Evolutionary conservation across 2,113 vertebrate species (phyloP), one percentile per base, ranked within the genome.

Genomic region (Gopherus evgoodei): DNA sequence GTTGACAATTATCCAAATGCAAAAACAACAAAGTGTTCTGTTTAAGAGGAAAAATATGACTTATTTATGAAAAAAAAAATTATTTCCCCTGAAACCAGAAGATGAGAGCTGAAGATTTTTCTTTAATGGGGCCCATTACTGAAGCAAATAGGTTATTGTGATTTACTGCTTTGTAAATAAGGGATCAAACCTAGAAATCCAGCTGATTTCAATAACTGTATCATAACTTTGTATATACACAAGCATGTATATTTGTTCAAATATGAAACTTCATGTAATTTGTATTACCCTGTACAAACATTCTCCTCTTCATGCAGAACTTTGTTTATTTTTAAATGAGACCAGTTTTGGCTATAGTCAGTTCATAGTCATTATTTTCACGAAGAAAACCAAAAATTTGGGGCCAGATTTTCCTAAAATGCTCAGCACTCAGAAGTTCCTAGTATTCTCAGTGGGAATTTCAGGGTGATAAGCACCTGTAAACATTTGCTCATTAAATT

Each of bases 1-100:
- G 94, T 97, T 97, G 96, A 97, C 93, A 95, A 35, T 91, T 96
- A 87, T 91, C 96, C 95, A 97, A 72, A 95, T 92, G 24, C 75
- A 79, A 86, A 82, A 97, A 95, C 90, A 96, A 94, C 47, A 92
- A 92, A 94, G 94, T 90, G 47, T 90, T 96, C 89, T 95, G 31
- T 92, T 92, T 92, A 86, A 91, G 92, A 96, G 85, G 89, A 95
- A 59, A 84, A 96, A 38, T 38, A 5, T 96, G 81, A 96, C 94
- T 94, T 97, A 84, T 92, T 93, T 91, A 85, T 47, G 2, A 49
- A 49, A 35, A 8, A 65, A 53, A 21, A 54, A 54, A 54, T 3
- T 22, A 93, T 95, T 76, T 93, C 89, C 90, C 57, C 50, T 94
- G 88, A 85, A 92, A 94, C 16, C 82, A 92, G 31, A 90, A 72